phyloP scores from a whole-genome alignment of 2,797 vertebrate genomes.

The Eidolon dupreanum region DNA sequence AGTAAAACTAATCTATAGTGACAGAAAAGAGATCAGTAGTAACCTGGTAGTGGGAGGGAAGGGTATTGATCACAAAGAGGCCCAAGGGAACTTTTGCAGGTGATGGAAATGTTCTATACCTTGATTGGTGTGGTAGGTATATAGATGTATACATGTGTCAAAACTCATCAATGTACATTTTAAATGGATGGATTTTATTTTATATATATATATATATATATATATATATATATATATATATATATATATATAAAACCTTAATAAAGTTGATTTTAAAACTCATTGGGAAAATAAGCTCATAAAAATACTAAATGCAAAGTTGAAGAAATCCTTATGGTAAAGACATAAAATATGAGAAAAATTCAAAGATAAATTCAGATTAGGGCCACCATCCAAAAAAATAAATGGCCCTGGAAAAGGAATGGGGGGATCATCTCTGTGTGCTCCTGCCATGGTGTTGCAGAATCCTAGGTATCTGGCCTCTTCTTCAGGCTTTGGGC shows the following conservation, averaged over 20 bases:
- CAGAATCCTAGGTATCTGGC: not conserved
- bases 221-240: not conserved
- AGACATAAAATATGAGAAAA: constrained; percentile 1
- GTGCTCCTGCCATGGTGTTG: not conserved
- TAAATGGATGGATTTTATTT: not conserved
- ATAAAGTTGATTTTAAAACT: not conserved
- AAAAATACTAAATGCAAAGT: not conserved
- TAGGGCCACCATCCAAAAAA: not conserved
- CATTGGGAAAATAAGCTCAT: not conserved
- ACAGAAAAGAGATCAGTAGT: not conserved
- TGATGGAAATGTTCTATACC: not conserved
- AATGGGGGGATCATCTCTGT: too few species aligned
- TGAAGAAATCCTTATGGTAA: not conserved
- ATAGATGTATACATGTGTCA: not conserved
- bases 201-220: not conserved
- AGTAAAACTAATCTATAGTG: not conserved
- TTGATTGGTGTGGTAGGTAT: not conserved
- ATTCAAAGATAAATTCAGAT: not conserved
- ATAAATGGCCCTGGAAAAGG: not conserved
- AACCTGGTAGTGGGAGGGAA: not conserved
- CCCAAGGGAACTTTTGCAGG: not conserved
- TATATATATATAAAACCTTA: not conserved
- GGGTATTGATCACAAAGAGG: not conserved
- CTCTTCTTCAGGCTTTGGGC: not conserved
- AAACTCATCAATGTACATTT: not conserved